phyloP scores from a whole-genome alignment of 1,140 invertebrate species.

The Dinothrombium tinctorium region DNA sequence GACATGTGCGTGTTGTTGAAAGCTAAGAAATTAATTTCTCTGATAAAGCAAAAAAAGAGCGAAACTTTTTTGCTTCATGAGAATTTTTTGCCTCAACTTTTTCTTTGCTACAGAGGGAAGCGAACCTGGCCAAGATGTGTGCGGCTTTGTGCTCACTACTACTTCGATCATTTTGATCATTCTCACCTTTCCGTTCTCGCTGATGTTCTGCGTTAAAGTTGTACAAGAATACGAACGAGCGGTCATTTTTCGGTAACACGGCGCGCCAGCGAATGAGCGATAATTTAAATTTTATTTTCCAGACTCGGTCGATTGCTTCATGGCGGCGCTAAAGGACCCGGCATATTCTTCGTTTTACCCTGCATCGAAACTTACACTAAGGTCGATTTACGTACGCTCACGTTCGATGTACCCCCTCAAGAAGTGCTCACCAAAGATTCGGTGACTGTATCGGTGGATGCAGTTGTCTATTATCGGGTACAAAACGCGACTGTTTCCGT shows the following conservation, averaged over 20 bases:
- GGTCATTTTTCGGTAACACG: slow-evolving; percentile 17
- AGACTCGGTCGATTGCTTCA: slow-evolving; percentile 12
- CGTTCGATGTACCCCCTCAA: slow-evolving; percentile 34
- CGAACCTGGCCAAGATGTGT: background rate
- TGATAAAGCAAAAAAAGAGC: too few species aligned
- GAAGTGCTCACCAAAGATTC: slow-evolving; percentile 70
- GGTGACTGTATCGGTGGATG: slow-evolving; percentile 75
- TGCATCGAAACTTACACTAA: slow-evolving; percentile 31
- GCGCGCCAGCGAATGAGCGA: too few species aligned
- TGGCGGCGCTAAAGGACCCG: slow-evolving; percentile 16
- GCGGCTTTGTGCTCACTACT: background rate
- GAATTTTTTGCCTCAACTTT: background rate
- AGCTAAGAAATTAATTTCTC: too few species aligned
- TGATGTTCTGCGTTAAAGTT: slow-evolving; percentile 20
- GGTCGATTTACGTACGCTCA: slow-evolving; percentile 32
- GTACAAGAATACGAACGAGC: slow-evolving; percentile 20
- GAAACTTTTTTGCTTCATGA: background rate
- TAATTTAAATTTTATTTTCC: too few species aligned
- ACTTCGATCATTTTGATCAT: slow-evolving; percentile 13
- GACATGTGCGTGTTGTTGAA: too few species aligned
- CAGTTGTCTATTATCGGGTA: slow-evolving; percentile 36
- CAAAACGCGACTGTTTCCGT: slow-evolving; percentile 78
- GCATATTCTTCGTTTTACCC: slow-evolving; percentile 32
- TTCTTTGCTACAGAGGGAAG: background rate
- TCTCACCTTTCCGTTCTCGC: slow-evolving; percentile 17